Evolutionary conservation across 2,797 vertebrate genomes (phyloP), one percentile per base, ranked within the genome.

Genomic region (Echeneis naucrates): DNA sequence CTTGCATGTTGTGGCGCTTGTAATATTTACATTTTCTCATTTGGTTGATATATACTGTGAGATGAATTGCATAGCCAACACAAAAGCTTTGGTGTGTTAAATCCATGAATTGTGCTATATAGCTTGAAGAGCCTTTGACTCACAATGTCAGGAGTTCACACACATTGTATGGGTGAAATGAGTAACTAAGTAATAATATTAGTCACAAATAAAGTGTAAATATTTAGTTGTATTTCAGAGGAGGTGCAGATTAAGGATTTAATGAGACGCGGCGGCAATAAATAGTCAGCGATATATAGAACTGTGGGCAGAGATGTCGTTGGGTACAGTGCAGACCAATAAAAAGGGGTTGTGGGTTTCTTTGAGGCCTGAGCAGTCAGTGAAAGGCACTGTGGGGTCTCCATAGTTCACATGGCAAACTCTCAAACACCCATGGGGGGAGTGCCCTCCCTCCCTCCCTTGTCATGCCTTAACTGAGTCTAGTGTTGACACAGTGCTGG

Each of bases 351-450:
- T 85, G 89, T 89, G 78, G 76, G 87, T 91, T 91, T 94, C 89
- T 94, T 92, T 91, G 88, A 91, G 92, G 90, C 87, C 87, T 86
- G 87, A 91, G 87, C 91, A 91, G 91, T 92, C 90, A 92, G 88
- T 94, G 93, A 95, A 95, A 94, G 92, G 93, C 94, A 87, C 94
- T 91, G 92, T 93, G 93, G 94, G 94, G 92, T 93, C 93, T 92
- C 93, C 91, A 94, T 91, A 94, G 93, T 94, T 93, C 93, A 93
- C 90, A 93, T 93, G 92, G 93, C 93, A 94, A 94, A 93, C 91
- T 93, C 89, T 93, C 91, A 91, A 92, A 89, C 88, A 91, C 82
- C 90, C 92, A 90, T 63, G 87, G 24, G 56, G 27, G 59, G 32
- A 38, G 80, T 83, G 80, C 77, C 86, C 90, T 80, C 81, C 85